Evolutionary conservation across 2,888 invertebrate species (phyloP), one percentile per base, ranked within the genome.

Genomic region (Tinea pellionella): DNA sequence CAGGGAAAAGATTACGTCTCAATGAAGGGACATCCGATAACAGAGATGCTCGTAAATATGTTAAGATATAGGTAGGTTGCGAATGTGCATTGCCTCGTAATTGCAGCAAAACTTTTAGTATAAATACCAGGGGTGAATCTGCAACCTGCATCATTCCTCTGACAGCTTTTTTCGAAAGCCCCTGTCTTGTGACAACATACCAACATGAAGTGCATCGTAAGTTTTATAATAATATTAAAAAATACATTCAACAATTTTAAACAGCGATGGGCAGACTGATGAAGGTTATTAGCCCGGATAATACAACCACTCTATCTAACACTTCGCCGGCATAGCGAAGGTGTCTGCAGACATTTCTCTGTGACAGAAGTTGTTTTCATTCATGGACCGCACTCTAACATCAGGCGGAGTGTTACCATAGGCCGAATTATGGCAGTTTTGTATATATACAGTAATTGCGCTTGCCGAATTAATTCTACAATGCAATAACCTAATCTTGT

Each of bases 101-200:
- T 80, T 82, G 81, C 78, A 64, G 69, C 73, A 73, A 81, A 76
- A 69, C 67, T 75, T 75, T 73, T 72, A 70, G 77, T 86, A 87
- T 87, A 88, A 81, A 87, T 87, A 88, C 77, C 64, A 70, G 71
- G 86, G 83, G 76, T 80, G 78, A 68, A 72, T 75, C 73, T 69
- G 67, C 71, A 55, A 47, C 72, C 72, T 76, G 79, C 80, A 86
- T 80, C 89, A 89, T 80, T 86, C 73, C 77, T 70, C 69, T 75
- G 64, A 72, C 71, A 68, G 71, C 70, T 69, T 62, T 72, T 65
- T 61, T 61, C 71, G 68, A 67, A 70, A 73, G 73, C 65, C 64
- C 65, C 63, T 67, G 68, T 68, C 71, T 72, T 73, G 68, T 64
- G 71, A 65, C 67, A 68, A 63, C 67, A 67, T 67, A 66, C 65